Conservation (phyloP, 1,140 invertebrate species). For the Sesamia nonagrioides region DNA sequence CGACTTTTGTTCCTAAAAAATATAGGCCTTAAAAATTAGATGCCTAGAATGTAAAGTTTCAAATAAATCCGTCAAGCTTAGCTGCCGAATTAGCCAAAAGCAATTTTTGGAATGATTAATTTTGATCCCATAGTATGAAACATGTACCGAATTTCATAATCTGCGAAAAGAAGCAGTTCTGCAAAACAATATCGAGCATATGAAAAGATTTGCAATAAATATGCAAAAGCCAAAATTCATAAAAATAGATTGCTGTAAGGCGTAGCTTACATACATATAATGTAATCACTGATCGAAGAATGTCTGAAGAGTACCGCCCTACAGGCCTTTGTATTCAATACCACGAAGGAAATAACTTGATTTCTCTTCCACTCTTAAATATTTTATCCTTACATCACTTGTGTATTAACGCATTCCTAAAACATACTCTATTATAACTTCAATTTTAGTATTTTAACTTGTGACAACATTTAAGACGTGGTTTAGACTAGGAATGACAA, state of each 20-base stretch:
- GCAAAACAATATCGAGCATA: neutral
- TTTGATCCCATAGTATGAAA: constrained; percentile 49
- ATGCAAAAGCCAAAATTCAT: neutral
- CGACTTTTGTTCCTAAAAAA: constrained; percentile 24
- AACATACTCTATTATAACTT: constrained; percentile 12
- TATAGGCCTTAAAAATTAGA: constrained; percentile 43
- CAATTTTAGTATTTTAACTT: constrained; percentile 15
- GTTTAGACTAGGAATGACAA: constrained; percentile 44
- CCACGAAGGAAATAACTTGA: constrained; percentile 27
- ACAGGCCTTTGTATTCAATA: constrained; percentile 35
- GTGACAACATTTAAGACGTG: constrained; percentile 36
- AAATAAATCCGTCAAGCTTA: constrained; percentile 31
- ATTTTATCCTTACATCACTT: constrained; percentile 37
- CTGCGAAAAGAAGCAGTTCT: neutral
- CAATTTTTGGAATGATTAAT: constrained; percentile 56
- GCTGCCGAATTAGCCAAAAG: constrained; percentile 26
- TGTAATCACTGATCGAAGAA: neutral
- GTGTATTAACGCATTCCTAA: constrained; percentile 21
- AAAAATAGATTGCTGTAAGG: neutral
- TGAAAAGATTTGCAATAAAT: neutral
- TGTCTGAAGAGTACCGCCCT: constrained; percentile 16
- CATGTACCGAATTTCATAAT: neutral
- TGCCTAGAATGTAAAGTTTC: constrained; percentile 3
- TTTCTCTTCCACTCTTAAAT: constrained; percentile 24
- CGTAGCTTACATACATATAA: neutral